Evolutionary conservation across 2,797 vertebrate species (phyloP).

Genomic region (Danio kyathit): DNA sequence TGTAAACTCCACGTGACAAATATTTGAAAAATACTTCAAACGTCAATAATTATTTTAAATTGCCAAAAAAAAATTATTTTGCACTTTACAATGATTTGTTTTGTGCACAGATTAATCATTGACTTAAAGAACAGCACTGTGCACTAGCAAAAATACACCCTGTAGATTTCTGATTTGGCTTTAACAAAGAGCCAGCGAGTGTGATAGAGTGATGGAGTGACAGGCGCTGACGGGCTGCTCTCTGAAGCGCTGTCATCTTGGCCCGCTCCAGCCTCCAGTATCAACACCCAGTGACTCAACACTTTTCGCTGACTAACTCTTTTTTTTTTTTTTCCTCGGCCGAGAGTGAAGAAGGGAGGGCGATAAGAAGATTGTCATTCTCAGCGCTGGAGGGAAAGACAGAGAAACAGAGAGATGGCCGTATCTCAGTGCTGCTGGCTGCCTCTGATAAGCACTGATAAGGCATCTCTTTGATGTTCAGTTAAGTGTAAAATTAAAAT

Average conservation of each 20-base stretch:
- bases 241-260: slow-evolving; percentile 19
- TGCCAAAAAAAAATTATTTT: no score
- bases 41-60: no score
- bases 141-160: no score
- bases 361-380: slow-evolving; percentile 41
- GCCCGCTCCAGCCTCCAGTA: slow-evolving; percentile 58
- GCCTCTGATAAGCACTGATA: slow-evolving; percentile 67
- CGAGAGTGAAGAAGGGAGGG: slow-evolving; percentile 24
- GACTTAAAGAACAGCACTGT: no score
- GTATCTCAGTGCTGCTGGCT: slow-evolving; percentile 55
- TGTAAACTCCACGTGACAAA: no score
- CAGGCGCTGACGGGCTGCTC: neutral
- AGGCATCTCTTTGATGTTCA: slow-evolving; percentile 71
- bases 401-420: slow-evolving; percentile 36
- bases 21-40: no score
- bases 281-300: slow-evolving; percentile 64
- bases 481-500: slow-evolving; percentile 74
- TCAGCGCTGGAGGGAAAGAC: slow-evolving; percentile 24
- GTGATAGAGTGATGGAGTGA: neutral
- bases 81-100: no score
- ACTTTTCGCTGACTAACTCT: slow-evolving; percentile 63
- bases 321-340: slow-evolving; percentile 22
- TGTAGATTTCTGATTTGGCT: no score
- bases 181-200: no score
- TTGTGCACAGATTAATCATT: no score